These are phyloP conservation scores for human DNA, from an alignment of 2,113 vertebrate species.

Conservation along the genomic window GRCh38 chr11:73365001-73365500, in stretches of 20 bases:
- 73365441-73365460: slow-evolving; percentile 93
- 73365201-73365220: not conserved
- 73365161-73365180: not conserved
- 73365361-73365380: not conserved
- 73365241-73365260: not conserved
- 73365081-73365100: not conserved
- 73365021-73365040: not conserved
- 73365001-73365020: not conserved
- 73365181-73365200: not conserved
- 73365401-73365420: slow-evolving; percentile 92
- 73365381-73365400: slow-evolving; percentile 90
- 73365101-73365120: not conserved
- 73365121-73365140: not conserved
- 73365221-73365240: not conserved
- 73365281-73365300: not conserved
- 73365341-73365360: not conserved
- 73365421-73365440: slow-evolving; percentile 96
- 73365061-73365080: not conserved
- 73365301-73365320: not conserved
- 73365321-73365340: not conserved
- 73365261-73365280: not conserved
- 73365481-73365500: slow-evolving; percentile 96
- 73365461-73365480: slow-evolving; percentile 95
- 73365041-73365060: not conserved
- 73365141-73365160: not conserved